These are phyloP conservation scores for Elymnias hypermnestra DNA, from an alignment of 1,140 invertebrate genomes.

Conservation along the genomic window DNA sequence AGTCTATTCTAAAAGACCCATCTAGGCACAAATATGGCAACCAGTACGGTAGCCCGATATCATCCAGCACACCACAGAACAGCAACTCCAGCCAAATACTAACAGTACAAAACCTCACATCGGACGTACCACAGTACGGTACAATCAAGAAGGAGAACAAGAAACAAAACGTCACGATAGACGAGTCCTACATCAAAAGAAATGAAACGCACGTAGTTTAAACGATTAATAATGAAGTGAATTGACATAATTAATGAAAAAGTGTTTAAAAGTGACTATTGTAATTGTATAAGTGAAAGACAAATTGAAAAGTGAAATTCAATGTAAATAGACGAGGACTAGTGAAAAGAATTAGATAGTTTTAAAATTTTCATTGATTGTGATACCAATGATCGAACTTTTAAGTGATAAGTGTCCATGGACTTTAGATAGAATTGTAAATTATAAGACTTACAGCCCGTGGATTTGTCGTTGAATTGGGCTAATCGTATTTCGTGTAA, in stretches of 20 bases:
- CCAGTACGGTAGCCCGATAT: conserved; percentile 69
- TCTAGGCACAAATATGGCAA: conserved; percentile 77
- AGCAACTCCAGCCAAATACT: conserved; percentile 63
- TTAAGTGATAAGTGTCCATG: conserved; percentile 30
- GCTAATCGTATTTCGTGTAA: background rate
- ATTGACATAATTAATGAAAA: conserved; percentile 10
- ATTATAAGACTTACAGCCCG: conserved; percentile 1
- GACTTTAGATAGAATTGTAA: conserved; percentile 35
- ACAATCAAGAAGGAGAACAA: conserved; percentile 72
- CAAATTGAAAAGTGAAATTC: conserved; percentile 6
- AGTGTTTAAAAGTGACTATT: background rate
- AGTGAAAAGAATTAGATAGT: conserved; percentile 56
- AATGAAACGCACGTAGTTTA: conserved; percentile 67
- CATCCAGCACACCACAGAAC: conserved; percentile 58
- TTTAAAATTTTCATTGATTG: conserved; percentile 61
- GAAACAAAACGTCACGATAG: conserved; percentile 70
- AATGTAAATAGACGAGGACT: conserved; percentile 25
- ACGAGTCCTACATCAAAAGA: conserved; percentile 61
- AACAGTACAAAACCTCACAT: conserved; percentile 67
- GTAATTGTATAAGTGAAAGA: conserved; percentile 9
- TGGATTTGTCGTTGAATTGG: too few relatives aligned
- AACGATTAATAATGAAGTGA: conserved; percentile 12
- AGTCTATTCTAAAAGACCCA: conserved; percentile 79
- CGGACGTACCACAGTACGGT: conserved; percentile 68
- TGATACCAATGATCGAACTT: conserved; percentile 53